These are phyloP conservation scores for Parus major DNA, from an alignment of 2,113 vertebrate species.

Conservation along the genomic window DNA sequence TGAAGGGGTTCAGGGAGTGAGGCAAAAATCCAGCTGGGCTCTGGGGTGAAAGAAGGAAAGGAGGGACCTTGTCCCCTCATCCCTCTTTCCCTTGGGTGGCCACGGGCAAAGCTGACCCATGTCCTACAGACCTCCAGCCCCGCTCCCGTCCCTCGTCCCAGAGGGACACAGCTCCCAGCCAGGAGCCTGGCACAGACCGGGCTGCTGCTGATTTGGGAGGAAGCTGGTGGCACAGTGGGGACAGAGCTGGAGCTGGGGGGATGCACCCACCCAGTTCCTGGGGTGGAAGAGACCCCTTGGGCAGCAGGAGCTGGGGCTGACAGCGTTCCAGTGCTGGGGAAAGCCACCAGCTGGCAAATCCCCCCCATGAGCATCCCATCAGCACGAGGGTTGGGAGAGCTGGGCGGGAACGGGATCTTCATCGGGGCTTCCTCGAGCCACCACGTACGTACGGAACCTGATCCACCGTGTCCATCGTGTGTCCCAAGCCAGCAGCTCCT, in stretches of 20 bases:
- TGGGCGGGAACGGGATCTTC: background rate
- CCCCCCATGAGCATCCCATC: accelerated
- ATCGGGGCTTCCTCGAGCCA: background rate
- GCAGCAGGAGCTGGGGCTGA: background rate
- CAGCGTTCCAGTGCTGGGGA: accelerated
- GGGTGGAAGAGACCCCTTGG: background rate
- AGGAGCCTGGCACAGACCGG: accelerated
- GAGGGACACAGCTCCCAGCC: background rate
- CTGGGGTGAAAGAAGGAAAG: background rate
- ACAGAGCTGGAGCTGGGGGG: background rate
- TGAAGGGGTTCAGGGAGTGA: background rate
- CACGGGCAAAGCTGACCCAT: background rate
- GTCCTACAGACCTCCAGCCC: background rate
- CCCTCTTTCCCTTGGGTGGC: background rate
- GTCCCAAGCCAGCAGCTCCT: background rate
- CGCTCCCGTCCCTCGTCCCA: background rate
- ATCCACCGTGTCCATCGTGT: background rate
- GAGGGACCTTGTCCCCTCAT: background rate
- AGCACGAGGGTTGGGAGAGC: background rate
- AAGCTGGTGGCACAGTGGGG: background rate
- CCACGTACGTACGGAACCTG: background rate
- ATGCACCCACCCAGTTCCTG: background rate
- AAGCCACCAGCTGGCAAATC: background rate
- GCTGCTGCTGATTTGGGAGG: background rate
- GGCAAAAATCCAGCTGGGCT: background rate